phyloP scores from a whole-genome alignment of 2,113 vertebrate species.

The Ardeotis arabs region DNA sequence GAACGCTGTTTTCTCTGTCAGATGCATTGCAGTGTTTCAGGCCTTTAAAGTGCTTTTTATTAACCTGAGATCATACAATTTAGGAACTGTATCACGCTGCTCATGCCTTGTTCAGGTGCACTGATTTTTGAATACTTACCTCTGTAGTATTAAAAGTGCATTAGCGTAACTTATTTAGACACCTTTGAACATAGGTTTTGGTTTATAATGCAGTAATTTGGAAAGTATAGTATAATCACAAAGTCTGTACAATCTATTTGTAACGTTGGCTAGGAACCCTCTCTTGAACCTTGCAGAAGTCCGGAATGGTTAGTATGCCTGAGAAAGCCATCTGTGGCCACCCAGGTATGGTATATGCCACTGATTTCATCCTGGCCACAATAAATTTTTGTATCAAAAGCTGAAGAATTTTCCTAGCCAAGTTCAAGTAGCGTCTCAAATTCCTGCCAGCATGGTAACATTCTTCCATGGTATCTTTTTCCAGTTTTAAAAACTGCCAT shows the following conservation, averaged over 20 bases:
- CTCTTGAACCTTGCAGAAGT: not conserved
- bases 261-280: not conserved
- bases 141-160: not conserved
- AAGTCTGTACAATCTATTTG: not conserved
- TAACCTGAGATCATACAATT: not conserved
- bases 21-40: not conserved
- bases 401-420: not conserved
- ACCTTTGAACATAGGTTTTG: not conserved
- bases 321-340: not conserved
- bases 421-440: not conserved
- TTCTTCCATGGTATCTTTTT: not conserved
- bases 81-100: not conserved
- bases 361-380: not conserved
- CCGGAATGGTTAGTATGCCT: no score
- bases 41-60: not conserved
- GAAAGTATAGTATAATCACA: not conserved
- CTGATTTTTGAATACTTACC: not conserved
- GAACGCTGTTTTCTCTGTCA: not conserved
- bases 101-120: not conserved
- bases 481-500: not conserved
- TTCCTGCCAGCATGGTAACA: not conserved
- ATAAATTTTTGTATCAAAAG: not conserved
- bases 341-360: not conserved
- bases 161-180: not conserved
- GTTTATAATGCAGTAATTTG: not conserved